Evolutionary conservation across 2,113 vertebrate genomes (phyloP).

Genomic region (Fukomys damarensis): DNA sequence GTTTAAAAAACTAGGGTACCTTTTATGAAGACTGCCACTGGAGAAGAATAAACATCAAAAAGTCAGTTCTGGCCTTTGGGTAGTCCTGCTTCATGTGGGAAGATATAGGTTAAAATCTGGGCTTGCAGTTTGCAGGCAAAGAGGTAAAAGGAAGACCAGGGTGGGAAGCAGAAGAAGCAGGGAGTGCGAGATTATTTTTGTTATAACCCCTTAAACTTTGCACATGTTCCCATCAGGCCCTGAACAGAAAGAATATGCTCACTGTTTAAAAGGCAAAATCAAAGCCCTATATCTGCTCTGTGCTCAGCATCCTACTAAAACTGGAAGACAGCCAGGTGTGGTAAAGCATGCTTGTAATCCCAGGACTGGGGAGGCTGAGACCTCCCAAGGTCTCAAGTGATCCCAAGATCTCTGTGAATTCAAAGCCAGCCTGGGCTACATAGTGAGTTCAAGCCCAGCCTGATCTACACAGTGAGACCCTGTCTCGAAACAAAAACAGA

Average conservation of each 20-base stretch:
- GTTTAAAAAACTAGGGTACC: neutral
- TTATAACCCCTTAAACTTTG: neutral
- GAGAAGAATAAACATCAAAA: neutral
- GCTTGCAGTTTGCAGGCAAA: neutral
- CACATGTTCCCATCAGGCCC: neutral
- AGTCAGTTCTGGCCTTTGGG: neutral
- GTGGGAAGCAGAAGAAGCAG: fast-evolving
- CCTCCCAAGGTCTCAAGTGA: too few relatives aligned
- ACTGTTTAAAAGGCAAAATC: neutral
- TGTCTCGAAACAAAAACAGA: neutral
- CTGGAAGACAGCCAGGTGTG: neutral
- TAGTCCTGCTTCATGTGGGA: neutral
- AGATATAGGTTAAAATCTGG: neutral
- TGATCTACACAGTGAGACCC: neutral
- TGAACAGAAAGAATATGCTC: neutral
- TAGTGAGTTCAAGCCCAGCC: neutral
- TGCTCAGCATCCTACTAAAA: neutral
- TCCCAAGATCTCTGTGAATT: neutral
- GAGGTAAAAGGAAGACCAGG: neutral
- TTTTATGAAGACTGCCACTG: neutral
- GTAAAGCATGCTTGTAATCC: too few relatives aligned
- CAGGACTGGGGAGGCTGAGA: neutral
- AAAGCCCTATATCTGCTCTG: neutral
- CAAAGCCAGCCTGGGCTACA: neutral
- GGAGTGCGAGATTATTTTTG: neutral